Conservation (phyloP, 1,140 invertebrate genomes). For the Pseudomyrmex gracilis region DNA sequence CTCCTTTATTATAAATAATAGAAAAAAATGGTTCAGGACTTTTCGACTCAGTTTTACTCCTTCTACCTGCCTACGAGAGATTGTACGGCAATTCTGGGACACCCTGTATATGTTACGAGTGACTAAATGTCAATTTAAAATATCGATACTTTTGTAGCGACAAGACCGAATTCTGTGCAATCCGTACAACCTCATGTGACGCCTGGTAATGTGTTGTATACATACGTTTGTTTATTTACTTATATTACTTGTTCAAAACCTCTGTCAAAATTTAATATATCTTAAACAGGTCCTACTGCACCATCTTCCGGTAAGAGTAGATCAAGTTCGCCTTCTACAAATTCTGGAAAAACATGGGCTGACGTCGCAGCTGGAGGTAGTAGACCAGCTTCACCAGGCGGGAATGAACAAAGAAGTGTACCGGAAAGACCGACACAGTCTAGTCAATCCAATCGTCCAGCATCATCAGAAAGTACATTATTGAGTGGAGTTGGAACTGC, state of each 20-base stretch:
- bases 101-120: background rate
- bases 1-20: no score
- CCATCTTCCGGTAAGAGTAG: background rate
- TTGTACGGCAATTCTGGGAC: no score
- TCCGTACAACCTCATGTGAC: slow-evolving; percentile 12
- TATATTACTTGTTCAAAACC: background rate
- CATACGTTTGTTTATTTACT: background rate
- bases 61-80: no score
- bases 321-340: background rate
- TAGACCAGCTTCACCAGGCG: slow-evolving; percentile 67
- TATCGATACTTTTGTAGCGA: slow-evolving; percentile 8
- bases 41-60: no score
- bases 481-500: slow-evolving; percentile 14
- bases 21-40: no score
- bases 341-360: slow-evolving; percentile 76
- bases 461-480: slow-evolving; percentile 46
- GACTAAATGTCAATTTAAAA: background rate
- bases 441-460: slow-evolving; percentile 51
- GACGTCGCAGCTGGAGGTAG: slow-evolving; percentile 72
- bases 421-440: slow-evolving; percentile 34
- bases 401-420: background rate
- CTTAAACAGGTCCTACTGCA: background rate
- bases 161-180: slow-evolving; percentile 19
- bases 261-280: background rate
- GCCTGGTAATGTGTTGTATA: background rate